phyloP scores from a whole-genome alignment of 2,888 invertebrate species.

The Troides aeacus region DNA sequence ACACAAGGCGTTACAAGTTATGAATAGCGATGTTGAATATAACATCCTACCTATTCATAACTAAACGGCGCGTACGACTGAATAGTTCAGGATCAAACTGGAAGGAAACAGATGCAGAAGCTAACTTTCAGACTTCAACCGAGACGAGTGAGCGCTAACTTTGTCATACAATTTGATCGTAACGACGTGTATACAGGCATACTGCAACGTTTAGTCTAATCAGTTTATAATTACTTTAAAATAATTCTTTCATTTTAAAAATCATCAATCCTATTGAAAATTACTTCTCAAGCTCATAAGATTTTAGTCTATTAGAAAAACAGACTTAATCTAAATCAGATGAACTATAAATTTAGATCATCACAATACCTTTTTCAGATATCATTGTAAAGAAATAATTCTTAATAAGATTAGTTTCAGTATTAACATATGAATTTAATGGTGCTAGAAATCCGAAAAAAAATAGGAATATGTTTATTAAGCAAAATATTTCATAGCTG shows the following conservation, averaged over 20 bases:
- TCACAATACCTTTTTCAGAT: no score
- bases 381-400: no score
- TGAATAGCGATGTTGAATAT: conserved; percentile 32
- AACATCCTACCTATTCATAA: conserved; percentile 29
- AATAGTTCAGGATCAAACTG: conserved; percentile 37
- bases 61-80: conserved; percentile 23
- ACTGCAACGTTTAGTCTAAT: conserved; percentile 1
- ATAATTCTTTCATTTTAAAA: neutral
- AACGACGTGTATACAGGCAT: conserved; percentile 23
- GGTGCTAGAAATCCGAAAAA: no score
- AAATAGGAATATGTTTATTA: no score
- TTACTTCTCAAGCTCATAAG: no score
- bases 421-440: no score
- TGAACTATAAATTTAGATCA: no score
- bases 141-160: conserved; percentile 32
- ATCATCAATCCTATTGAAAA: neutral
- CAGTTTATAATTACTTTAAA: neutral
- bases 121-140: conserved; percentile 38
- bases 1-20: conserved; percentile 30
- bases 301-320: no score
- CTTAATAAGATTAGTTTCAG: no score
- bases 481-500: no score
- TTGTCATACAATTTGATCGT: conserved; percentile 25
- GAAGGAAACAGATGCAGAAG: conserved; percentile 34
- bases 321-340: no score